Base-by-base conservation (phyloP, 2,113 vertebrate species). In the Pluvianellus socialis region DNA sequence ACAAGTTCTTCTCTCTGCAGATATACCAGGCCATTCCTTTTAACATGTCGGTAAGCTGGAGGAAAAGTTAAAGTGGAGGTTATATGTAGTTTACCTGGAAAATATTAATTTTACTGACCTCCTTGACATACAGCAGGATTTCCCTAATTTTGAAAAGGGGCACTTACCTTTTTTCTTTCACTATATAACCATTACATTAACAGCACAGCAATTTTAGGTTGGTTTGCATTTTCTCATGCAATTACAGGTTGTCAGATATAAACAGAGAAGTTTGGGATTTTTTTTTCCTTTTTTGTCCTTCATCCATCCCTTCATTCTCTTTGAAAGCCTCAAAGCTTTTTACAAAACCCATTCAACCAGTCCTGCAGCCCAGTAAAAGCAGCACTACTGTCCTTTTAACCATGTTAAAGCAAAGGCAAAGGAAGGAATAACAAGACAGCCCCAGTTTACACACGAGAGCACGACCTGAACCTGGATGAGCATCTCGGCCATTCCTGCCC, bases 391-490 rank as follows among this genome's bases (percentile, higher is more conserved):
- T 18, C 12, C 7, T 11, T 32, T 42, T 5, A 59, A 38, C n/a
- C 9, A 45, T 0, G 4, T 35, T 3, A 22, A 9, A 45, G 20
- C 18, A 14, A 65, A 40, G 28, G 38, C 33, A 40, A 35, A n/a
- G 15, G 65, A 7, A 32, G 23, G 17, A 20, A 3, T 2, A 58
- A 10, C 5, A 24, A 17, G 59, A 5, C 13, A 52, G 32, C 23
- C 9, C 10, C 14, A 12, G 27, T 14, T 44, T 2, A 35, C 11
- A 12, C 7, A 4, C 3, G 2, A 24, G 18, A 42, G 45, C 16
- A 23, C 1, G 8, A 18, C 2, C 45, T 18, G 45, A 45, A 50
- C 35, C 42, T 4, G 13, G 38, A 45, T 0, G 3, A 28, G 47
- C 55, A 23, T 8, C 53, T 27, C 3, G 4, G 5, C 44, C 5